These are phyloP conservation scores for Macroramphosus scolopax DNA, from an alignment of 2,797 vertebrate genomes.

Conservation along the genomic window DNA sequence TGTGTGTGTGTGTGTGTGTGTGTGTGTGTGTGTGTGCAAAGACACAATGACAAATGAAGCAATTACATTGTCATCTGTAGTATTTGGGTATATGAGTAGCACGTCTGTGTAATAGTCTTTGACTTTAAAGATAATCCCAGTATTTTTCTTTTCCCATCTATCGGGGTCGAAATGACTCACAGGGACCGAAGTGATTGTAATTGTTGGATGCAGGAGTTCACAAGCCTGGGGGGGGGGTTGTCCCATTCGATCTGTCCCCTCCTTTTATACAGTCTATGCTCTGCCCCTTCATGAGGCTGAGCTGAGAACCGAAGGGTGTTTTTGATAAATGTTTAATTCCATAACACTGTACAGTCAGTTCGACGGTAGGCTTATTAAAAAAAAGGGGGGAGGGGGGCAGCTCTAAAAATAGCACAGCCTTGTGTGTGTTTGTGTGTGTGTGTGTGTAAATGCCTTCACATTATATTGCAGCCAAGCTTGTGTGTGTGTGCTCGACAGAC, in stretches of 20 bases:
- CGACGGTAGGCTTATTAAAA: conserved; percentile 50
- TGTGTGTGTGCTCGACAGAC: not conserved
- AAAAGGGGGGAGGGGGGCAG: conserved; percentile 11
- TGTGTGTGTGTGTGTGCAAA: not conserved
- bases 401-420: conserved; percentile 57
- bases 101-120: too few species aligned
- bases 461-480: too few species aligned
- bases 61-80: conserved; percentile 20
- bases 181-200: too few species aligned
- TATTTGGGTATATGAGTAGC: conserved; percentile 8
- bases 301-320: conserved; percentile 10
- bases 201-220: too few species aligned
- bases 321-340: conserved; percentile 43
- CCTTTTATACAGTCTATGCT: too few species aligned
- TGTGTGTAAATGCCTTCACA: conserved; percentile 2
- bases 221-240: too few species aligned
- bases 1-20: conserved; percentile 1
- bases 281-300: not conserved
- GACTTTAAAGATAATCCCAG: too few species aligned
- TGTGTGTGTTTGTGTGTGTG: conserved; percentile 4
- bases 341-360: conserved; percentile 28
- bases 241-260: too few species aligned
- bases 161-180: too few species aligned
- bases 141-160: too few species aligned
- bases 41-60: conserved; percentile 21